Base-by-base conservation (phyloP, 2,888 invertebrate genomes). In the Lithosia quadra region DNA sequence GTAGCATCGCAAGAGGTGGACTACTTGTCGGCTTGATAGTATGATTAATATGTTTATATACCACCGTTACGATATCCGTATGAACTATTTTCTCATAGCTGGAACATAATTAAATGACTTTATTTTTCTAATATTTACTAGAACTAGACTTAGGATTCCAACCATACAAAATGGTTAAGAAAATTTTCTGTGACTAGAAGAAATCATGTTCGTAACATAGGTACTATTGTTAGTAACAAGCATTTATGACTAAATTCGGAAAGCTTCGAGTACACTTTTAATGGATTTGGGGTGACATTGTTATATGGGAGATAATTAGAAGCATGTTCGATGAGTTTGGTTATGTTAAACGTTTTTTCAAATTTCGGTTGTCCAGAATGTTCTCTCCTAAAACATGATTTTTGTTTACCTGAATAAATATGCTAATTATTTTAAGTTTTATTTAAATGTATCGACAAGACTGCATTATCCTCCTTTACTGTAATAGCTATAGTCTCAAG, bases 381-480 rank as follows among this genome's bases (percentile, higher is more conserved):
- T 78, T 84, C 82, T 84, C 79, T 73, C 67, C 74, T 86, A 89
- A 89, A 87, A 83, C 87, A 79, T 92, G 90, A 88, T 88, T 88
- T 89, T 88, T 90, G 88, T 90, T 92, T 87, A 87, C 78, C 85
- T 84, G 83, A 91, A 94, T 93, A 94, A 93, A 93, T 90, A 85
- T 92, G 90, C 89, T 90, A 86, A 88, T 90, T 86, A 88, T 85
- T 86, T 81, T 91, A 92, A 92, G 91, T 92, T 92, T 92, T 93
- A 91, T 91, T 93, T 92, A 88, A 91, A 91, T 90, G 90, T 79
- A 82, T 84, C 75, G 70, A 76, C 75, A 81, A 88, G 85, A 85
- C 86, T 86, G 85, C 77, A 71, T 72, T n/a, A 76, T 78, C 76
- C 74, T 75, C 66, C 76, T 76, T 64, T 65, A 49, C 69, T 64